These are phyloP conservation scores for Sakesphorus luctuosus DNA, from an alignment of 2,113 vertebrate genomes.

Conservation along the genomic window DNA sequence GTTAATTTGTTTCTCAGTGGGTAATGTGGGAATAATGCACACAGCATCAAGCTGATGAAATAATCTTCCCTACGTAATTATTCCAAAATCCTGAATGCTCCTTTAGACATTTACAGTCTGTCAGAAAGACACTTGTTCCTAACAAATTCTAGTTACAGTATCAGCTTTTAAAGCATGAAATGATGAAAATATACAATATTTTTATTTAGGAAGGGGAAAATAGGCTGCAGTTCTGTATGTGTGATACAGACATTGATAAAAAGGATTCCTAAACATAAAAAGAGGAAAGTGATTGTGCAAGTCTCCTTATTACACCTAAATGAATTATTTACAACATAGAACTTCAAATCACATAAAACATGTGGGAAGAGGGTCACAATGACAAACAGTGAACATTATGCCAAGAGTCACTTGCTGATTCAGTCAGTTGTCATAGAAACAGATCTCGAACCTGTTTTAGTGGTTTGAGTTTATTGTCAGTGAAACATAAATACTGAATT, in stretches of 20 bases:
- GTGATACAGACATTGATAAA: background rate
- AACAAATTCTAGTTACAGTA: background rate
- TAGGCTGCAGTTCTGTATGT: background rate
- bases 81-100: background rate
- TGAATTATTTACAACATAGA: background rate
- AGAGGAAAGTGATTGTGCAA: background rate
- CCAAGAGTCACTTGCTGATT: background rate
- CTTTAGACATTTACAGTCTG: background rate
- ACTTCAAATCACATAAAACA: background rate
- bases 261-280: background rate
- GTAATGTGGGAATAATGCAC: background rate
- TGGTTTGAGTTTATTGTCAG: background rate
- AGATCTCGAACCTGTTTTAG: background rate
- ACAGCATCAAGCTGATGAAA: background rate
- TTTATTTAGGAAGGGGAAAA: background rate
- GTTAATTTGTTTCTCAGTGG: background rate
- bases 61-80: conserved; percentile 5
- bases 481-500: background rate
- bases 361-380: background rate
- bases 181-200: background rate
- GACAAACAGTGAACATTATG: background rate
- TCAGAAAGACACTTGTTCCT: background rate
- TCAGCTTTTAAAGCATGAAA: background rate
- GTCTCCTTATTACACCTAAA: background rate
- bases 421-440: background rate